phyloP scores from a whole-genome alignment of 1,140 invertebrate genomes.

The Heliconius eleuchia region DNA sequence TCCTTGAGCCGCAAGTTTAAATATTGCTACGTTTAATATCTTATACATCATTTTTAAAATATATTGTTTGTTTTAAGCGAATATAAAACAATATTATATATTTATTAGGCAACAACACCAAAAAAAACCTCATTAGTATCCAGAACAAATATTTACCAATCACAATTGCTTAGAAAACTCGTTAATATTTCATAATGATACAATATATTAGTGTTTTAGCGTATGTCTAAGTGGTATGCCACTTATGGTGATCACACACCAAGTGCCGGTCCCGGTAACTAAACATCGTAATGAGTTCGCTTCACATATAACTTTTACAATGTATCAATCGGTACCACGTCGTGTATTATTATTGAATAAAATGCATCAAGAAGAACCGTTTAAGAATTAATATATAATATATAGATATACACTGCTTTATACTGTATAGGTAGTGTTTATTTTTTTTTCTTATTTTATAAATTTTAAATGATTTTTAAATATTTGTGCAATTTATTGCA shows the following conservation, averaged over 20 bases:
- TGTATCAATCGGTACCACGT: constrained; percentile 44
- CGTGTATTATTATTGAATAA: background rate
- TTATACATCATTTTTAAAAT: too few relatives aligned
- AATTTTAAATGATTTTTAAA: too few relatives aligned
- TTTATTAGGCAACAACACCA: too few relatives aligned
- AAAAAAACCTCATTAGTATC: background rate
- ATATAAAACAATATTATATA: too few relatives aligned
- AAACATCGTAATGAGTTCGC: constrained; percentile 65
- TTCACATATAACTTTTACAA: constrained; percentile 47
- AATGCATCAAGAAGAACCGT: background rate
- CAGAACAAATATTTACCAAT: background rate
- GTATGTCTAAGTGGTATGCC: constrained; percentile 60
- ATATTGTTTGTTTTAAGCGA: too few relatives aligned
- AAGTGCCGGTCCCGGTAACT: constrained; percentile 44
- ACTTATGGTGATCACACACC: constrained; percentile 62
- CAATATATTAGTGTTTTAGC: constrained; percentile 59
- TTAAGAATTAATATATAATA: too few relatives aligned
- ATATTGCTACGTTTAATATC: too few relatives aligned
- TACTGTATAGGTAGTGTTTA: too few relatives aligned
- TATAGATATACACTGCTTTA: too few relatives aligned
- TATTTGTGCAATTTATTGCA: too few relatives aligned
- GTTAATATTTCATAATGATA: constrained; percentile 58
- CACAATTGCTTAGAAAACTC: constrained; percentile 11
- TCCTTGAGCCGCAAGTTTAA: too few relatives aligned
- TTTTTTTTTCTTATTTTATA: too few relatives aligned